A percentile compares a stretch with the other conserved stretches of the same genome.
Conservation (phyloP, 1,140 invertebrate genomes). For the Habropoda laboriosa region DNA sequence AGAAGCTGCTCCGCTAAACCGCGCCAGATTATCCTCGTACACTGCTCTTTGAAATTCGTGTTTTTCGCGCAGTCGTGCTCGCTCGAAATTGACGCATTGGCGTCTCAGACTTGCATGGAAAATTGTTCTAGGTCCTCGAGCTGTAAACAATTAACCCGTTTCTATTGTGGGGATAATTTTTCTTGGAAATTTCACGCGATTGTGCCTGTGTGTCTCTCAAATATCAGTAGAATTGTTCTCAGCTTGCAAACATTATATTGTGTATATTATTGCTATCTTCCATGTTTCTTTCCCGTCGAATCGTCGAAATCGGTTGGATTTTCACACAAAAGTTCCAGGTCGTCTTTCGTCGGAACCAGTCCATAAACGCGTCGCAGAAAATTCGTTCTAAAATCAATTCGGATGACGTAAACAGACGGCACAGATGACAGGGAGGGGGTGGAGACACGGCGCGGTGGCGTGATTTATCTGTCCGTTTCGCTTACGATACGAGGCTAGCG, state of each 20-base stretch:
- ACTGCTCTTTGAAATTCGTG: slow-evolving; percentile 14
- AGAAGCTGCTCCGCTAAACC: slow-evolving; percentile 24
- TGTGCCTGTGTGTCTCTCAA: too few relatives aligned
- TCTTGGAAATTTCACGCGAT: too few relatives aligned
- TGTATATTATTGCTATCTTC: too few relatives aligned
- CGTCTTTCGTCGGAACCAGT: neutral
- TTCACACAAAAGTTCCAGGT: neutral
- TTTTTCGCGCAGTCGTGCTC: slow-evolving; percentile 13
- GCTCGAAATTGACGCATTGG: too few relatives aligned
- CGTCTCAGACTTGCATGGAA: too few relatives aligned
- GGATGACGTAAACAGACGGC: neutral
- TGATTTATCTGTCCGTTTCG: slow-evolving; percentile 36
- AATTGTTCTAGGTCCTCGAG: too few relatives aligned
- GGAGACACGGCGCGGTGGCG: neutral
- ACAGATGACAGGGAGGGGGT: neutral
- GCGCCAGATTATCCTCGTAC: neutral
- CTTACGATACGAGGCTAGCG: neutral
- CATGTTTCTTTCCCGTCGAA: too few relatives aligned
- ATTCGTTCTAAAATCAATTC: slow-evolving; percentile 25
- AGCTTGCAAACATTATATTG: too few relatives aligned
- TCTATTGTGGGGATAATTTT: too few relatives aligned
- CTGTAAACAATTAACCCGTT: too few relatives aligned
- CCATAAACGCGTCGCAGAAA: neutral
- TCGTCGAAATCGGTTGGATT: too few relatives aligned
- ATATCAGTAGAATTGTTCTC: too few relatives aligned